Evolutionary conservation across 2,113 vertebrate species (phyloP).

Genomic region (Leiothrix lutea): DNA sequence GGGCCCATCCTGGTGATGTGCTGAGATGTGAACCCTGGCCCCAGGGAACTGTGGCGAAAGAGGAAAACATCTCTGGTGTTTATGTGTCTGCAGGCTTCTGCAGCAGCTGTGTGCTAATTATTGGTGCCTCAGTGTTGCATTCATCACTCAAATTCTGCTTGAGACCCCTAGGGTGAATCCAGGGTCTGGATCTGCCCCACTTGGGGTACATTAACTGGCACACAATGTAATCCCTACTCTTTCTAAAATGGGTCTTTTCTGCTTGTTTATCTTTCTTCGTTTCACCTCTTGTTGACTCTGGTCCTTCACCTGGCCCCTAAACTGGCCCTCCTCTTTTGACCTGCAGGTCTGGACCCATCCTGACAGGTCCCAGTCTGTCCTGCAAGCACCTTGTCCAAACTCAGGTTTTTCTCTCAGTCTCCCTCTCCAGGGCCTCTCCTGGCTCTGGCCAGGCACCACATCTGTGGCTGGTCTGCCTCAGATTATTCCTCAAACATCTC

Average conservation of each 20-base stretch:
- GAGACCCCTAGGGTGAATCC: neutral
- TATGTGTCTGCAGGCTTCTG: neutral
- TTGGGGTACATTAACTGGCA: neutral
- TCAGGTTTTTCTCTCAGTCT: neutral
- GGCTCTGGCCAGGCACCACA: neutral
- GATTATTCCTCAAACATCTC: neutral
- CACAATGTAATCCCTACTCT: neutral
- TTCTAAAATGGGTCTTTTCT: neutral
- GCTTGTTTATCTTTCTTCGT: neutral
- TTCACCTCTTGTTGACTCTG: neutral
- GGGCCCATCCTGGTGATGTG: neutral
- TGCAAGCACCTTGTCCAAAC: rapidly evolving
- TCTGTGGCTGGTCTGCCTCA: neutral
- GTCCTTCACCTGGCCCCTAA: neutral
- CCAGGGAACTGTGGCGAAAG: rapidly evolving
- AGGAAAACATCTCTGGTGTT: neutral
- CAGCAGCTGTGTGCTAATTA: neutral
- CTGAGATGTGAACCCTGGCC: neutral
- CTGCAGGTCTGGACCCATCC: neutral
- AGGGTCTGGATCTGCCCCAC: rapidly evolving
- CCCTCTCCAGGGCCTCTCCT: neutral
- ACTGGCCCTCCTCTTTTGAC: neutral
- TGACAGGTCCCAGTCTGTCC: rapidly evolving
- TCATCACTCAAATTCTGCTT: neutral
- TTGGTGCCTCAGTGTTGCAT: neutral